Evolutionary conservation across 2,888 invertebrate species (phyloP).

Genomic region (Uropetala carovei): DNA sequence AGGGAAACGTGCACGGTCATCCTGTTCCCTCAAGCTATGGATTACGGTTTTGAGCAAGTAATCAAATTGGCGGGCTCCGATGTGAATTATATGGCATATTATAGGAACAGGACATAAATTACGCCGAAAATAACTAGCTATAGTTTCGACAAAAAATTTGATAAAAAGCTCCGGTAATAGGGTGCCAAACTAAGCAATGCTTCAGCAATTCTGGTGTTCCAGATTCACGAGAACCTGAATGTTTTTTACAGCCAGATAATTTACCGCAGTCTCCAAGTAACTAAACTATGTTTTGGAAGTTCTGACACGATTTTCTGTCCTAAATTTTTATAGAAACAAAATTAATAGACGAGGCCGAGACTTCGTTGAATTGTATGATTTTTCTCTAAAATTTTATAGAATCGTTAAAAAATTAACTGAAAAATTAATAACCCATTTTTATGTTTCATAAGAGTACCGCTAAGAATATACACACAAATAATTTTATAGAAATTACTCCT

Average conservation of each 20-base stretch:
- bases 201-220: not conserved
- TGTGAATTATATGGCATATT: not conserved
- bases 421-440: too few species aligned
- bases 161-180: not conserved
- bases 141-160: not conserved
- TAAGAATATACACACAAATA: too few species aligned
- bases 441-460: too few species aligned
- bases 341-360: too few species aligned
- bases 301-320: not conserved
- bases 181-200: not conserved
- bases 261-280: not conserved
- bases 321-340: not conserved
- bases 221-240: not conserved
- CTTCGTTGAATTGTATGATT: too few species aligned
- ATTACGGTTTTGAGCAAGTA: slow-evolving; percentile 14
- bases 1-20: not conserved
- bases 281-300: not conserved
- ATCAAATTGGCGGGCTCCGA: not conserved
- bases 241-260: not conserved
- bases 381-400: not conserved
- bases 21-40: not conserved
- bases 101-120: slow-evolving; percentile 22
- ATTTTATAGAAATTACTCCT: too few species aligned
- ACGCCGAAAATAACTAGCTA: not conserved
- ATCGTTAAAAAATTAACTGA: not conserved